Percentiles rank a stretch among this genome's conserved stretches.
Conservation (phyloP, 1,140 invertebrate genomes). For the Drosophila kohkoa region DNA sequence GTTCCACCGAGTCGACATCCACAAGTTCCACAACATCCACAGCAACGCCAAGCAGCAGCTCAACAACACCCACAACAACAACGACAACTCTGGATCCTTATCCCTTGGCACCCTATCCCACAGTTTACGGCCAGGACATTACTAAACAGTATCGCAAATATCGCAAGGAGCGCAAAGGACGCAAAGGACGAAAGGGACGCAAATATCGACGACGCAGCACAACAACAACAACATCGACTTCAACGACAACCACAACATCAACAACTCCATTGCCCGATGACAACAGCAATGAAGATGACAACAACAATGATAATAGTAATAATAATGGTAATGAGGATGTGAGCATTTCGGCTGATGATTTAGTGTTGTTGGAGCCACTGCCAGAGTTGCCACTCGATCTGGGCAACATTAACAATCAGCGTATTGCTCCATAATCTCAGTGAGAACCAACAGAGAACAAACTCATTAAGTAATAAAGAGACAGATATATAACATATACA, state of each 20-base stretch:
- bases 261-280: constrained; percentile 25
- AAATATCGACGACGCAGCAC: constrained; percentile 18
- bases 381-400: constrained; percentile 49
- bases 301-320: constrained; percentile 11
- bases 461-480: background rate
- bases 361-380: constrained; percentile 48
- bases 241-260: constrained; percentile 20
- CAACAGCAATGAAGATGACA: constrained; percentile 16
- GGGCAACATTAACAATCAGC: constrained; percentile 62
- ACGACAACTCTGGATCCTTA: constrained; percentile 27
- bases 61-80: constrained; percentile 9
- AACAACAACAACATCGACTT: constrained; percentile 14
- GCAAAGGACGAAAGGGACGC: constrained; percentile 58
- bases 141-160: constrained; percentile 18
- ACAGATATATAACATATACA: constrained; percentile 7
- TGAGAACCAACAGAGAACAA: constrained; percentile 18
- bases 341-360: constrained; percentile 24
- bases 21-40: constrained; percentile 15
- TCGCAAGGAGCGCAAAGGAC: constrained; percentile 22
- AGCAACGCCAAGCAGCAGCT: constrained; percentile 8
- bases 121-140: constrained; percentile 33
- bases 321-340: constrained; percentile 37
- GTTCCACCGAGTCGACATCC: background rate
- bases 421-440: constrained; percentile 36
- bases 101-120: constrained; percentile 52